These are phyloP conservation scores for Pyrrhosoma nymphula DNA, from an alignment of 2,888 invertebrate species.

Conservation along the genomic window DNA sequence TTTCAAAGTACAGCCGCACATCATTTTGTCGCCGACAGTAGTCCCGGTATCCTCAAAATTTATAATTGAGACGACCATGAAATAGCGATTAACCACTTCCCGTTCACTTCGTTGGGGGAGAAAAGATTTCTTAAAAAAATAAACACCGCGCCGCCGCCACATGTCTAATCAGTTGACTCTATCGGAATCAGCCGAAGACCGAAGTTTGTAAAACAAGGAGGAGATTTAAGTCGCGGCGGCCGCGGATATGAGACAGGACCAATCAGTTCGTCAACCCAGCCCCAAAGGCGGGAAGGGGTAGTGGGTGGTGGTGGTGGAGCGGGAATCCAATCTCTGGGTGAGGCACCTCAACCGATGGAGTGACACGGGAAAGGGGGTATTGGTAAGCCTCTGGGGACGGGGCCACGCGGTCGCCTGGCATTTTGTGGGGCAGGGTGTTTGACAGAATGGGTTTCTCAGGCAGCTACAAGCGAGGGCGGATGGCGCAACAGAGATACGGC, in stretches of 20 bases:
- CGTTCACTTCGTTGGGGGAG: background rate
- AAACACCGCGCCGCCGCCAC: background rate
- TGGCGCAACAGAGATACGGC: background rate
- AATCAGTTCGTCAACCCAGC: background rate
- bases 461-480: conserved; percentile 28
- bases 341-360: background rate
- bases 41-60: too few relatives aligned
- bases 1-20: too few relatives aligned
- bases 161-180: background rate
- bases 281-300: background rate
- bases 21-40: too few relatives aligned
- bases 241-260: background rate
- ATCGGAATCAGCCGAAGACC: background rate
- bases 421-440: background rate
- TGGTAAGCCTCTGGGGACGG: background rate
- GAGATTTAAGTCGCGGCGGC: background rate
- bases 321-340: background rate
- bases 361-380: background rate
- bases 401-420: background rate
- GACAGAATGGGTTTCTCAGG: conserved; percentile 33
- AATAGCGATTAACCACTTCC: too few relatives aligned
- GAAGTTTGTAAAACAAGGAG: conserved; percentile 11
- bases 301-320: background rate
- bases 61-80: too few relatives aligned
- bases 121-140: background rate